Evolutionary conservation across 2,797 vertebrate species (phyloP), one percentile per base, ranked within the genome.

Genomic region (Oryzias dopingdopingensis): DNA sequence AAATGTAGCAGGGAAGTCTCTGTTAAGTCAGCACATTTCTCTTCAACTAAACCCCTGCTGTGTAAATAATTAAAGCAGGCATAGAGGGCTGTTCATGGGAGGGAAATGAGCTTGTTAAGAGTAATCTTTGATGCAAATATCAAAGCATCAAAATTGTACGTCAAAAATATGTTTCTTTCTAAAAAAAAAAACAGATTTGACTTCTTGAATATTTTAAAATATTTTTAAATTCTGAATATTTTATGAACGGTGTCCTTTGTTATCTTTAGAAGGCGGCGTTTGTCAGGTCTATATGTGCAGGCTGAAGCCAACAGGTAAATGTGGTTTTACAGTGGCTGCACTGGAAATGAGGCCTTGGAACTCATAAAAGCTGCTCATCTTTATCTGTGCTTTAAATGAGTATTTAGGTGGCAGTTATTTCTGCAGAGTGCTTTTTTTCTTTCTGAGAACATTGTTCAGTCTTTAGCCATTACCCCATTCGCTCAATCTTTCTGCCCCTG

Each of bases 51-150:
- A 75, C 65, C 61, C 32, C 69, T 26, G 50, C 75, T 70, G 76
- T 74, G 74, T 86, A 71, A 86, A 85, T 87, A 85, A 86, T 89
- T 78, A 66, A 90, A 74, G 14, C 14, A 14, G 63, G 68, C 70
- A 69, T 64, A 46, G 72, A 58, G 46, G 72, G 56, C 49, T 60
- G 52, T 52, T 23, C 71, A 45, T 49, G 77, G 77, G 75, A 58
- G 80, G 79, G 44, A 1, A 14, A n/a, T 60, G 51, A 53, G 43
- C 67, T 76, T 67, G 75, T 74, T 72, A 40, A 64, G 59, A 85
- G 65, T 71, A 80, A 84, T 84, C 75, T 74, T 56, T 60, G 63
- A 81, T 77, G 70, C 12, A 13, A 44, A 67, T 79, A 84, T 86
- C 74, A 87, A 86, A 82, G 68, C 23, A 12, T 67, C 74, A 80